Evolutionary conservation across 2,797 vertebrate species (phyloP).

Genomic region (Benthosema pterotum): DNA sequence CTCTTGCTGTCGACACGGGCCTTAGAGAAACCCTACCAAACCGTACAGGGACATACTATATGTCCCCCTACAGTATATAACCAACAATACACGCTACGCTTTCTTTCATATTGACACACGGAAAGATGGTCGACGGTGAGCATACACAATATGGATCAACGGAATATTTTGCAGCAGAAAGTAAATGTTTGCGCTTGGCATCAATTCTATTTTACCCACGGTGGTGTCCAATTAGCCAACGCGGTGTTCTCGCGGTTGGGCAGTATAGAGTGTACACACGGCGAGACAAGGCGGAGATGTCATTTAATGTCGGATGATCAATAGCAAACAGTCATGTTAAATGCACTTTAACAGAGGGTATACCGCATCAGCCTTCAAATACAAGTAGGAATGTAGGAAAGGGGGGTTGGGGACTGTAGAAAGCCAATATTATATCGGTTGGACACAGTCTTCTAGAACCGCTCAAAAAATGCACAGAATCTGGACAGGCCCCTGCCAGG

Average conservation of each 20-base stretch:
- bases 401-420: constrained; percentile 39
- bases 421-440: constrained; percentile 64
- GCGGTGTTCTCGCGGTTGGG: not conserved
- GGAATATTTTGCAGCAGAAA: constrained; percentile 46
- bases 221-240: not conserved
- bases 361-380: constrained; percentile 35
- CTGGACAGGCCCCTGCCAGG: too few species aligned
- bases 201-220: too few species aligned
- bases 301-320: constrained; percentile 43
- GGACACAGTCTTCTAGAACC: too few species aligned
- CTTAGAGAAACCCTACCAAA: constrained; percentile 27
- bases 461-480: too few species aligned
- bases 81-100: constrained; percentile 30
- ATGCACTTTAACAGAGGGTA: constrained; percentile 59
- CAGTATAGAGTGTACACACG: not conserved
- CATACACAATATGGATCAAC: constrained; percentile 31
- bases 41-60: constrained; percentile 47
- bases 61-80: constrained; percentile 48
- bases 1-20: constrained; percentile 56
- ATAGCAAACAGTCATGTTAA: constrained; percentile 57
- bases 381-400: constrained; percentile 29
- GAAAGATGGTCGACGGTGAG: constrained; percentile 25
- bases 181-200: too few species aligned
- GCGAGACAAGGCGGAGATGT: constrained; percentile 32
- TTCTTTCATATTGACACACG: constrained; percentile 44